Conservation (phyloP, 2,113 vertebrate genomes). For the Oostethus manadensis region DNA sequence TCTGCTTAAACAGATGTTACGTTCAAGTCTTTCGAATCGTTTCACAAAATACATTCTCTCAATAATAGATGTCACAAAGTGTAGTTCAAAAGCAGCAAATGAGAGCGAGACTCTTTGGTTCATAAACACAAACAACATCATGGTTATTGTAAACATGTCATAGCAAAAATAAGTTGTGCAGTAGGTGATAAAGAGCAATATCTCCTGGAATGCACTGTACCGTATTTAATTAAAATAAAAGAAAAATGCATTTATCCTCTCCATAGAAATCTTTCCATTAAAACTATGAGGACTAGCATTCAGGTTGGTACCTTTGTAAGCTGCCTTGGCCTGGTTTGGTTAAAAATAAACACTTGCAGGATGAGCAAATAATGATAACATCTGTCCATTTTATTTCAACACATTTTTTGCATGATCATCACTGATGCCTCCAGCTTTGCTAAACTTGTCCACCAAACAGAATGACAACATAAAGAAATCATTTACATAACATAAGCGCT, state of each 20-base stretch:
- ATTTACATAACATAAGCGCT: constrained; percentile 43
- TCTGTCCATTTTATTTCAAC: too few relatives aligned
- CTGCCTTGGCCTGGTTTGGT: constrained; percentile 62
- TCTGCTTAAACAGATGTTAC: constrained; percentile 53
- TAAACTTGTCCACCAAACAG: constrained; percentile 18
- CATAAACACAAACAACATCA: constrained; percentile 27
- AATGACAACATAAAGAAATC: constrained; percentile 17
- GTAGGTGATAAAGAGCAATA: constrained; percentile 57
- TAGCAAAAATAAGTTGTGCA: constrained; percentile 33
- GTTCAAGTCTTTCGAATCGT: constrained; percentile 72
- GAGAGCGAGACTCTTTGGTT: constrained; percentile 18
- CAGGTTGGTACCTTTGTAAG: constrained; percentile 49
- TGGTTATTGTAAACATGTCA: constrained; percentile 49
- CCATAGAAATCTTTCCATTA: constrained; percentile 16
- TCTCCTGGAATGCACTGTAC: constrained; percentile 68
- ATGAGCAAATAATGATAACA: background rate
- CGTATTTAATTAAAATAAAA: constrained; percentile 45
- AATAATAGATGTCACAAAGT: constrained; percentile 38
- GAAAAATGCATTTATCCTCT: constrained; percentile 6
- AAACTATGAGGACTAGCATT: constrained; percentile 12
- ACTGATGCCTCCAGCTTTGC: background rate
- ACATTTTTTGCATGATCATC: background rate
- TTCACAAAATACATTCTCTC: constrained; percentile 77
- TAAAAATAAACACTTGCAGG: background rate
- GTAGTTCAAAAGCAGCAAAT: constrained; percentile 27